These are phyloP conservation scores for Agrypnus murinus DNA, from an alignment of 2,888 invertebrate genomes.

Conservation along the genomic window DNA sequence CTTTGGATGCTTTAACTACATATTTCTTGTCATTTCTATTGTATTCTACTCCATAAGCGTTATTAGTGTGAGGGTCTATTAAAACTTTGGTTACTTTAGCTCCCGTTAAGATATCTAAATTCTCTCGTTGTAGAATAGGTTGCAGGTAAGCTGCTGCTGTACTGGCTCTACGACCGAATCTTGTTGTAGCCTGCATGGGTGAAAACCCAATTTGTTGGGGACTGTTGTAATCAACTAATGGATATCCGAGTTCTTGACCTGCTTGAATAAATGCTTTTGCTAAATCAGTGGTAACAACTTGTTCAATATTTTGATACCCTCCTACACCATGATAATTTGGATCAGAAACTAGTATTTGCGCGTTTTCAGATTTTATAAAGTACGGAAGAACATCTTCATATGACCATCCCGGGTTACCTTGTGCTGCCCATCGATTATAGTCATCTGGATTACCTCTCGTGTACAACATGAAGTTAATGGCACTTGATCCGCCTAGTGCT, in stretches of 20 bases:
- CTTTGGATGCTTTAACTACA: conserved; percentile 77
- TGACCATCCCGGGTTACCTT: conserved; percentile 72
- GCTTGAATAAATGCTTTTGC: conserved; percentile 74
- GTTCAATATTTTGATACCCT: conserved; percentile 69
- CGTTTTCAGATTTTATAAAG: conserved; percentile 68
- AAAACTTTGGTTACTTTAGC: conserved; percentile 79
- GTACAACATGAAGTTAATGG: conserved; percentile 79
- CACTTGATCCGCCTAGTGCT: conserved; percentile 76
- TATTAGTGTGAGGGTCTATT: conserved; percentile 74
- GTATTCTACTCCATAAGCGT: conserved; percentile 80
- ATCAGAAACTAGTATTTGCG: conserved; percentile 64
- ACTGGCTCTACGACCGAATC: conserved; percentile 75
- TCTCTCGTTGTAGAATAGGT: conserved; percentile 76
- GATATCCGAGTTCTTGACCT: conserved; percentile 18
- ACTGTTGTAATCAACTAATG: conserved; percentile 36
- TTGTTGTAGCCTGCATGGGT: conserved; percentile 19
- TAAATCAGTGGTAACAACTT: conserved; percentile 70
- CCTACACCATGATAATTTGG: conserved; percentile 68
- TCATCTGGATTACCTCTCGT: conserved; percentile 77
- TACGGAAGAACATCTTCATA: conserved; percentile 71
- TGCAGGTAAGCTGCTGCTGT: conserved; percentile 78
- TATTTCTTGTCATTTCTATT: conserved; percentile 74
- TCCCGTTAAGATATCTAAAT: conserved; percentile 80
- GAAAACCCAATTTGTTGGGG: conserved; percentile 32
- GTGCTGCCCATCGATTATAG: conserved; percentile 76